These are phyloP conservation scores for Gobio occitaniae DNA, from an alignment of 2,797 vertebrate species.

Conservation along the genomic window DNA sequence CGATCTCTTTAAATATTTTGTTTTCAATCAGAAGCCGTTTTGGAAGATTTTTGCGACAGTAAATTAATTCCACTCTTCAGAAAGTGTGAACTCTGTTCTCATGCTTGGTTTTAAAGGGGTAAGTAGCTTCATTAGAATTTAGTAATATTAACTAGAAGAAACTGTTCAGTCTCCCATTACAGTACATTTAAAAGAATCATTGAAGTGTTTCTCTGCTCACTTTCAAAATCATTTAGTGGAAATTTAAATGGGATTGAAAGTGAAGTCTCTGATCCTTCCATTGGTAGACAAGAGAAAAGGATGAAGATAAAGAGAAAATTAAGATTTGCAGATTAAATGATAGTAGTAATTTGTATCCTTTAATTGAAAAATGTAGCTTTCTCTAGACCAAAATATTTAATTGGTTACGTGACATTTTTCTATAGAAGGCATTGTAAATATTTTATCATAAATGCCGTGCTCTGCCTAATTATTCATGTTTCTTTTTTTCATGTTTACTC, in stretches of 20 bases:
- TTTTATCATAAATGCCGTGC: neutral
- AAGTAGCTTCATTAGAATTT: neutral
- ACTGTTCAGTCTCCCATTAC: neutral
- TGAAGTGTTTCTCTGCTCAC: slow-evolving; percentile 14
- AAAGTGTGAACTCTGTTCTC: neutral
- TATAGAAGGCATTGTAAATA: neutral
- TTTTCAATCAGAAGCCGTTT: neutral
- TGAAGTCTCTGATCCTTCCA: slow-evolving; percentile 3
- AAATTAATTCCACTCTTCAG: neutral
- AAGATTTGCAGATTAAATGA: slow-evolving; percentile 5
- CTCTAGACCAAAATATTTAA: neutral
- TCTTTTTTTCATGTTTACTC: neutral
- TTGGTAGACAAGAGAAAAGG: neutral
- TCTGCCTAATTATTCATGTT: neutral
- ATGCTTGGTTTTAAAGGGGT: neutral
- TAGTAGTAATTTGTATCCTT: neutral
- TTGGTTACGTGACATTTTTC: neutral
- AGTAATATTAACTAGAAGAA: slow-evolving; percentile 26
- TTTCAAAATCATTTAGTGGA: slow-evolving; percentile 25
- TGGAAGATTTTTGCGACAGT: neutral
- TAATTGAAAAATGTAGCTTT: neutral
- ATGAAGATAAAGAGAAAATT: slow-evolving; percentile 7
- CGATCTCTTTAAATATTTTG: neutral
- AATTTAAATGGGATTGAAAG: slow-evolving; percentile 42
- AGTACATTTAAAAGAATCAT: slow-evolving; percentile 20